Evolutionary conservation across 2,113 vertebrate species (phyloP), one percentile per base, ranked within the genome.

Genomic region (Sapajus apella): DNA sequence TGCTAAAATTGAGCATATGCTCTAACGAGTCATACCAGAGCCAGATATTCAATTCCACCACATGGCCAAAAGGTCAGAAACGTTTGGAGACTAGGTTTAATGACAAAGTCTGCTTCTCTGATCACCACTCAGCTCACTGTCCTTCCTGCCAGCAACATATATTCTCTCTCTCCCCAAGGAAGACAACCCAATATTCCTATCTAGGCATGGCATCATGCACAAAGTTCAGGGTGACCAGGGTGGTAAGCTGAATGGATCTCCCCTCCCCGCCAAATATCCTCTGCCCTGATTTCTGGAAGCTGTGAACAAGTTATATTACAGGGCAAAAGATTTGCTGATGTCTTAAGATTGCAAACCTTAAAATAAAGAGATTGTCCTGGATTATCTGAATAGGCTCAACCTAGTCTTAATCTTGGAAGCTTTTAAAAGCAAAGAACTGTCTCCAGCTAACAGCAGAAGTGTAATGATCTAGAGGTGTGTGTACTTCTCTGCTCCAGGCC

Each of bases 231-330:
- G 37, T 35, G 25, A 21, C 1, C 3, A 5, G 8, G 12, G 7
- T 21, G 4, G 0, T 25, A 47, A 6, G 8, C n/a, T 37, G 0
- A 37, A 8, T 37, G 2, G 2, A 1, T 30, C 3, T 43, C 1
- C 66, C 32, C 8, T 80, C 5, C 4, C n/a, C 27, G 30, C 32
- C 35, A 43, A 18, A 17, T 61, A 37, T n/a, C 5, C 47, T 43
- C 35, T 70, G 20, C 2, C 1, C 75, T 80, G 21, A 80, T 25
- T 21, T 82, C 16, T 64, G 17, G 5, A 87, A 95, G 12, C 11
- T 56, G 4, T 68, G 12, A 56, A 64, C 2, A 32, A 10, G 35
- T 61, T 81, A 47, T 58, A 12, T 35, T 77, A 50, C 16, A 55
- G 18, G 11, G 3, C 13, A 84, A 61, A 90, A 58, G 27, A 64